Evolutionary conservation across 2,797 vertebrate genomes (phyloP), one percentile per base, ranked within the genome.

Genomic region (Varecia variegata): DNA sequence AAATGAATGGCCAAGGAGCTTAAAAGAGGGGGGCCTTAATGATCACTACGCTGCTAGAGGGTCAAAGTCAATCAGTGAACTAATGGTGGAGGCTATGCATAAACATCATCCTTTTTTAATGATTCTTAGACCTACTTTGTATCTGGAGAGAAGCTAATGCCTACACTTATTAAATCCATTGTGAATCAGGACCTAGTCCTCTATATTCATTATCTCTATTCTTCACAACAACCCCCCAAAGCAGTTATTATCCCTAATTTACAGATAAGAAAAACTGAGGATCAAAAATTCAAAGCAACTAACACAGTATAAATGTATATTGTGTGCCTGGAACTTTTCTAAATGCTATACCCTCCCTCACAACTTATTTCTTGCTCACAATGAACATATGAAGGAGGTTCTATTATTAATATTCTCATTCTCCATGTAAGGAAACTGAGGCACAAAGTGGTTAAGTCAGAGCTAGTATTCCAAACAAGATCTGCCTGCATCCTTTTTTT

Each of bases 261-360:
- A 40, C 9, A 65, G 27, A n/a, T 40, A 15, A 35, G 25, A n/a
- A 68, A 81, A 70, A 56, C 14, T 25, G 40, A 86, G 30, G 17
- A 80, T 67, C 43, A 86, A 82, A 40, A 71, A 83, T 60, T 32
- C 86, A 87, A 89, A 86, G n/a, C 21, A 67, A 58, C 40, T 56
- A 67, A 13, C 25, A 45, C 13, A 18, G 1, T 50, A 60, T 43
- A 79, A 65, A 60, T 7, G 6, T 6, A 43, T 21, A 45, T 43
- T 7, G 2, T n/a, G 43, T 27, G 4, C 17, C 85, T 70, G 14
- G 18, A 7, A 56, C 52, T 81, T 93, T 85, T 81, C 56, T 40
- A 74, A 54, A 52, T 10, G 38, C 12, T 88, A 92, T 65, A 65
- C 30, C 35, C 27, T 93, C 30, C 40, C 27, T 93, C 17, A 5